Base-by-base conservation (phyloP, 2,888 invertebrate species). In the Carabus problematicus region DNA sequence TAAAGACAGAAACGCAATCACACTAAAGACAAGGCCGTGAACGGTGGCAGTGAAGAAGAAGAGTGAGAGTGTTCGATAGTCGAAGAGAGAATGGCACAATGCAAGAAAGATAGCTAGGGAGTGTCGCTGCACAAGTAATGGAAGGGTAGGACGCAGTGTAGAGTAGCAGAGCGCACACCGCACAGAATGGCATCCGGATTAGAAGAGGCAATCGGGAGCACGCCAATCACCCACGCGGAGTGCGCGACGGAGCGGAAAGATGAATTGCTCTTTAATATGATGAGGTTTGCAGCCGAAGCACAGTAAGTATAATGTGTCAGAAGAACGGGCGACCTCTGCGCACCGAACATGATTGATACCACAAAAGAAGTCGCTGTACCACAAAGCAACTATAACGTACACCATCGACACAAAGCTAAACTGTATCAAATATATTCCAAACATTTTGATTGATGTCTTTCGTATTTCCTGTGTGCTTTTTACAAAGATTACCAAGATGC, bases 221-320 rank as follows among this genome's bases (percentile, higher is more conserved):
- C 66, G 66, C 62, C 70, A 66, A 55, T 70, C 66, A 67, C 52
- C 66, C 62, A n/a, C n/a, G 54, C 55, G 62, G 72, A 73, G 70
- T 70, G 56, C 62, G 70, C 72, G 71, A 71, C 69, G 73, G 70
- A 71, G 72, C 70, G 72, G 73, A 73, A 78, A 80, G 79, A 79
- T 79, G 78, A 78, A 80, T 79, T 75, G 75, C 77, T 76, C 76
- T 78, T 77, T 79, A 77, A 79, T 79, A 79, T 77, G 78, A 79
- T 79, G 78, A 78, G 79, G 78, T 79, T 75, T 75, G 75, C 74
- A 74, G 74, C 75, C 60, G 59, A 8, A 11, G 40, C 59, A 58
- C 66, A 63, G 16, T 56, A 59, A 14, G 42, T 59, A 68, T 67
- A 67, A 67, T 60, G 60, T 68, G 68, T 54, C 68, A 54, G 68